Evolutionary conservation across 1,140 invertebrate species (phyloP).

Genomic region (Drosophila funebris): DNA sequence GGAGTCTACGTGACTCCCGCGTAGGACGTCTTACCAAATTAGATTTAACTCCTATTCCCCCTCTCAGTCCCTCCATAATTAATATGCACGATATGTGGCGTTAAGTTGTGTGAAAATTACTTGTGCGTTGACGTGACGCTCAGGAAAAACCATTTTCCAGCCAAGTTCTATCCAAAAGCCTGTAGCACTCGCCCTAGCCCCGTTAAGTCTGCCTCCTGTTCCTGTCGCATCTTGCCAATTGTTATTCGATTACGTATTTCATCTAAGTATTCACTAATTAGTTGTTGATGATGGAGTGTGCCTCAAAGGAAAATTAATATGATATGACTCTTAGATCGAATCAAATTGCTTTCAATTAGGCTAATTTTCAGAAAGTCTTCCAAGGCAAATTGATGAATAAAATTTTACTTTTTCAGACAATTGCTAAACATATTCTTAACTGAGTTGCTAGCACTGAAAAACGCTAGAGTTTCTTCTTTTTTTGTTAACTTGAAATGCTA

Average conservation of each 20-base stretch:
- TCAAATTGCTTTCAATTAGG: not conserved
- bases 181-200: not conserved
- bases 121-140: constrained; percentile 70
- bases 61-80: constrained; percentile 51
- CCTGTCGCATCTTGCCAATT: constrained; percentile 16
- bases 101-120: constrained; percentile 80
- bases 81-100: constrained; percentile 80
- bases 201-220: not conserved
- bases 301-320: constrained; percentile 15
- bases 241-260: constrained; percentile 53
- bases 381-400: not conserved
- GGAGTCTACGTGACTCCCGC: constrained; percentile 53
- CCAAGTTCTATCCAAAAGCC: constrained; percentile 19
- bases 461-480: too few relatives aligned
- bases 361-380: not conserved
- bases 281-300: constrained; percentile 59
- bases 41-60: constrained; percentile 45
- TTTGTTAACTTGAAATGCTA: too few relatives aligned
- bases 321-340: constrained; percentile 1
- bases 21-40: constrained; percentile 64
- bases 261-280: constrained; percentile 64
- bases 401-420: too few relatives aligned
- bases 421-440: too few relatives aligned
- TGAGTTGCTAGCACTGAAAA: too few relatives aligned
- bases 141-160: constrained; percentile 41